Evolutionary conservation across 2,888 invertebrate genomes (phyloP), one percentile per base, ranked within the genome.

Genomic region (Melipona bicolor): DNA sequence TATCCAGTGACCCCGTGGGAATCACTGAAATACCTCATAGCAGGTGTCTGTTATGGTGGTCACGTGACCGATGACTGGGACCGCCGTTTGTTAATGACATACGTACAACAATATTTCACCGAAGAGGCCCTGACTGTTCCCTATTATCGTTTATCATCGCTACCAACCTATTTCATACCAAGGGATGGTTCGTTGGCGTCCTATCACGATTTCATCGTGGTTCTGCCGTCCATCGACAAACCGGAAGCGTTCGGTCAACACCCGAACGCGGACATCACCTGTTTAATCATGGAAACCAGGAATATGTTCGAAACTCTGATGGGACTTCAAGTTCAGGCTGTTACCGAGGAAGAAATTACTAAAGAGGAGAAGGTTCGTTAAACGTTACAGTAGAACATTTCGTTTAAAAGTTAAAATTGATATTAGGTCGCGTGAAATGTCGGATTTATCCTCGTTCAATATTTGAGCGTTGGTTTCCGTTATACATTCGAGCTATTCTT

Each of bases 201-300:
- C 9, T 98, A 98, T 95, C 96, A 96, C 71, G 98, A 98, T 94
- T 97, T 97, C 94, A 96, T 98, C 87, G 96, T 96, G 87, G 95
- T 97, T 92, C 95, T 98, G 90, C 98, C 98, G 4, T 96, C 95
- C 71, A 95, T 96, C 77, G 98, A 98, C 94, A 96, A 97, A 87
- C 98, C 98, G 0, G 98, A 98, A 95, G 97, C 97, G 0, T 97
- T 98, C 90, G 98, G 98, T 0, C 98, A 98, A 92, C 98, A 98
- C 94, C 96, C 97, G 3, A 98, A 98, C 90, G 98, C 98, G 0
- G 98, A 98, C 93, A 98, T 98, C 86, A 96, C 97, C 6, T 98
- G 97, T 0, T 96, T 97, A 67, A 98, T 98, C 64, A 97, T 97
- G 92, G 98, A 98, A 92, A 97, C 97, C 0, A 94, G 97, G 84